A percentile compares a stretch with the other conserved stretches of the same genome.
phyloP scores from a whole-genome alignment of 2,888 invertebrate species.

The Dusona sp. region DNA sequence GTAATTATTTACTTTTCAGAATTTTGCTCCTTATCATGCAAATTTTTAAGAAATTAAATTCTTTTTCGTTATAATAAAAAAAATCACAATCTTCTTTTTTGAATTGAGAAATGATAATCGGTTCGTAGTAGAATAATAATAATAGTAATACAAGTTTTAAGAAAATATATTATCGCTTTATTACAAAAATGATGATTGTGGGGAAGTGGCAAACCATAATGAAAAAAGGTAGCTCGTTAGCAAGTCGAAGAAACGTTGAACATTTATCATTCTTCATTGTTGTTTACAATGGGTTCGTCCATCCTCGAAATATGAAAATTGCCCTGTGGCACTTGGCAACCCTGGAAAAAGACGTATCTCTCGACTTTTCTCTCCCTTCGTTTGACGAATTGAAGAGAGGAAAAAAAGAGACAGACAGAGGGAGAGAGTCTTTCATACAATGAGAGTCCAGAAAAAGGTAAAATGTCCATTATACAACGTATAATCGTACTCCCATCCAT shows the following conservation, averaged over 20 bases:
- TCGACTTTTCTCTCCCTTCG: slow-evolving; percentile 36
- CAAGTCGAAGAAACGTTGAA: slow-evolving; percentile 33
- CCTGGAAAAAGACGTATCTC: slow-evolving; percentile 41
- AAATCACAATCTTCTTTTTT: no score
- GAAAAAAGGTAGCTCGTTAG: not conserved
- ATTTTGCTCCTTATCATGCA: no score
- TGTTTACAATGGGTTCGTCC: slow-evolving; percentile 58
- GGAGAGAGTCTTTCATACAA: slow-evolving; percentile 49
- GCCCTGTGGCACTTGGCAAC: slow-evolving; percentile 61
- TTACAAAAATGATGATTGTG: not conserved
- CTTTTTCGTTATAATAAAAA: not conserved
- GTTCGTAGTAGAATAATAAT: no score
- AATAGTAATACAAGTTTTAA: no score
- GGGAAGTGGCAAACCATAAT: not conserved
- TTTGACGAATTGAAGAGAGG: slow-evolving; percentile 42
- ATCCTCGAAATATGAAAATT: slow-evolving; percentile 63
- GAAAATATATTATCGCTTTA: no score
- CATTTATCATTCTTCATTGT: slow-evolving; percentile 46
- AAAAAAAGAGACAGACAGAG: not conserved
- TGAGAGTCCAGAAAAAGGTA: slow-evolving; percentile 57
- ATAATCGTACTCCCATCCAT: slow-evolving; percentile 52
- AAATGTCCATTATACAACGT: slow-evolving; percentile 64
- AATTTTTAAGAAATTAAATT: no score
- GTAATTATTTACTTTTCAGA: no score
- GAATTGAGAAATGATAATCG: no score